Evolutionary conservation across 2,888 invertebrate species (phyloP).

Genomic region (Rhodophaea formosa): DNA sequence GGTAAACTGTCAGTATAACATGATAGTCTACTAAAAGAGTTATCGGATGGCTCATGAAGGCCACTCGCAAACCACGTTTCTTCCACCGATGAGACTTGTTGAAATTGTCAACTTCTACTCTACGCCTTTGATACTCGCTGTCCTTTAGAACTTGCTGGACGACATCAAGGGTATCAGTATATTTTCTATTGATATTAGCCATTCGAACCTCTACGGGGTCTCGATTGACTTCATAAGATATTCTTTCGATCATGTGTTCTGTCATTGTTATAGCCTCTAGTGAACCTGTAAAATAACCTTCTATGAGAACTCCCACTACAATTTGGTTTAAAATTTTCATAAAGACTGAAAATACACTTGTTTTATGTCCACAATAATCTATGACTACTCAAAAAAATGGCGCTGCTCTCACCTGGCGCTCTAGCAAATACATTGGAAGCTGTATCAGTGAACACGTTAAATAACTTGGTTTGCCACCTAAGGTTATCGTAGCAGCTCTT

Average conservation of each 20-base stretch:
- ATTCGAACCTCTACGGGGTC: constrained; percentile 80
- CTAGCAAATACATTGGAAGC: constrained; percentile 83
- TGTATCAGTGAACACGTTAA: constrained; percentile 82
- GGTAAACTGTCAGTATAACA: constrained; percentile 84
- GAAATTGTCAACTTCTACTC: constrained; percentile 77
- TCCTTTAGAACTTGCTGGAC: constrained; percentile 43
- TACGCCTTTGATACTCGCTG: constrained; percentile 79
- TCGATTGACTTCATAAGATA: constrained; percentile 75
- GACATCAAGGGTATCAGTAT: constrained; percentile 66
- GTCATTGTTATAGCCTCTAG: constrained; percentile 83
- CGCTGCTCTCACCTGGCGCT: constrained; percentile 83
- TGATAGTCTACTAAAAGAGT: constrained; percentile 74
- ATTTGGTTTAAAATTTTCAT: no score
- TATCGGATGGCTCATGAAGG: constrained; percentile 85
- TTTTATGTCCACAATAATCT: no score
- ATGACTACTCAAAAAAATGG: no score
- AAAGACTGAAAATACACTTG: neutral
- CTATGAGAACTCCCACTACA: no score
- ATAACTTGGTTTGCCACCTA: constrained; percentile 57
- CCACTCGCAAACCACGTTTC: constrained; percentile 86
- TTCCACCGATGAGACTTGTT: constrained; percentile 88
- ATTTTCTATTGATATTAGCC: constrained; percentile 50
- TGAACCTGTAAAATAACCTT: constrained; percentile 70
- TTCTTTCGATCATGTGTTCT: constrained; percentile 85
- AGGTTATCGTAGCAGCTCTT: constrained; percentile 83